Conservation (phyloP, 1,140 invertebrate species). For the Campoletis sonorensis region DNA sequence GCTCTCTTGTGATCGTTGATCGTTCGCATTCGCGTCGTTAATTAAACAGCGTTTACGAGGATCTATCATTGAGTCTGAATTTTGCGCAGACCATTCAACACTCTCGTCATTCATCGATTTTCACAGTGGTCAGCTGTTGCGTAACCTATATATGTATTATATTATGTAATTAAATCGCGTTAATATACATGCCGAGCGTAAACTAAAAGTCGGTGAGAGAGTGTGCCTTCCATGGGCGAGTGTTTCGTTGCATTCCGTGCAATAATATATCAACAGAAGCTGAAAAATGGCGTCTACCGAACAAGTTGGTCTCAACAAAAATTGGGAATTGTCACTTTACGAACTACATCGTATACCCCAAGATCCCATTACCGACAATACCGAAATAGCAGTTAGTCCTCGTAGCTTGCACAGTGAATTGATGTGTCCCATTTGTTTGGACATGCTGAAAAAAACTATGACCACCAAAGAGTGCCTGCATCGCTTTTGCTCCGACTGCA, state of each 20-base stretch:
- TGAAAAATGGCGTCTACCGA: slow-evolving; percentile 80
- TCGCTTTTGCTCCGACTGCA: slow-evolving; percentile 98
- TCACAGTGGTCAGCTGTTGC: slow-evolving; percentile 11
- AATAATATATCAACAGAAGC: no score
- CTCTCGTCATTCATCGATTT: neutral
- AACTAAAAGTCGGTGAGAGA: neutral
- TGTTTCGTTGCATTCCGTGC: no score
- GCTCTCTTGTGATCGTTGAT: neutral
- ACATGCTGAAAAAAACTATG: slow-evolving; percentile 99
- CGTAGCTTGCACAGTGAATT: slow-evolving; percentile 97
- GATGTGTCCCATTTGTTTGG: slow-evolving; percentile 99
- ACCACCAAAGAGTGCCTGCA: slow-evolving; percentile 99
- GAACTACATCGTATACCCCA: slow-evolving; percentile 96
- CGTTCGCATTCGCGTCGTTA: neutral
- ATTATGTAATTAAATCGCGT: neutral
- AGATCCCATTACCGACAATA: slow-evolving; percentile 95
- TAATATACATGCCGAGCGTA: neutral
- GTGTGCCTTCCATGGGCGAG: neutral
- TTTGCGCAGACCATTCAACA: slow-evolving; percentile 13
- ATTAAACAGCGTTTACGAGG: neutral
- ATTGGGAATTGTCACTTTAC: slow-evolving; percentile 98
- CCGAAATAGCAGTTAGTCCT: slow-evolving; percentile 97
- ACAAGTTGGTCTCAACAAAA: slow-evolving; percentile 91
- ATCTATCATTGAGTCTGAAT: neutral
- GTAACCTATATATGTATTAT: neutral